phyloP scores from a whole-genome alignment of 2,113 vertebrate genomes.

The Phocoena phocoena region DNA sequence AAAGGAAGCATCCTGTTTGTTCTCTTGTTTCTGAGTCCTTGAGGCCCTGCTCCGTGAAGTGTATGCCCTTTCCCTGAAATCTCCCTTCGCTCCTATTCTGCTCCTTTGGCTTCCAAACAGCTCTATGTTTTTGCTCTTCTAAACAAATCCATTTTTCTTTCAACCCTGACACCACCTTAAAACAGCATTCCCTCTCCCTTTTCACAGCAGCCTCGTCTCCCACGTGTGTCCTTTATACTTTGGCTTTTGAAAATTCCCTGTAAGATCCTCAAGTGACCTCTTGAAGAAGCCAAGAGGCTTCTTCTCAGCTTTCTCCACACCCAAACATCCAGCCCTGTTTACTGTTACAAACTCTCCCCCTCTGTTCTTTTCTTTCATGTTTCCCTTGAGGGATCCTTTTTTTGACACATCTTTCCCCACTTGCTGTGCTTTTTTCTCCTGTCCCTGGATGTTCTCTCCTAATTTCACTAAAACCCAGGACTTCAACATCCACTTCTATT shows the following conservation, averaged over 20 bases:
- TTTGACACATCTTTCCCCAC: background rate
- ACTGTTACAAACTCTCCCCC: fast-evolving
- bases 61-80: fast-evolving
- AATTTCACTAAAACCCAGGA: background rate
- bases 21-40: background rate
- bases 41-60: fast-evolving
- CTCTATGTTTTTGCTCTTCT: background rate
- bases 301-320: too few species aligned
- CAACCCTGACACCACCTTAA: background rate
- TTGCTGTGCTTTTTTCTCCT: background rate
- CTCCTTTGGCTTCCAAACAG: background rate
- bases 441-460: background rate
- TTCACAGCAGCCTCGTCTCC: background rate
- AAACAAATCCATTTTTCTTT: background rate
- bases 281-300: background rate
- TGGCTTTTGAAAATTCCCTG: background rate
- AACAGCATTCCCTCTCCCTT: fast-evolving
- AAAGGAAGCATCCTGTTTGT: background rate
- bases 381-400: background rate
- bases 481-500: background rate
- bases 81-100: background rate
- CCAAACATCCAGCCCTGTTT: background rate
- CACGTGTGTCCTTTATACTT: background rate
- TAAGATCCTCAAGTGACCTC: background rate
- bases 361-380: fast-evolving